Base-by-base conservation (phyloP, 2,888 invertebrate genomes). In the Agrochola circellaris region DNA sequence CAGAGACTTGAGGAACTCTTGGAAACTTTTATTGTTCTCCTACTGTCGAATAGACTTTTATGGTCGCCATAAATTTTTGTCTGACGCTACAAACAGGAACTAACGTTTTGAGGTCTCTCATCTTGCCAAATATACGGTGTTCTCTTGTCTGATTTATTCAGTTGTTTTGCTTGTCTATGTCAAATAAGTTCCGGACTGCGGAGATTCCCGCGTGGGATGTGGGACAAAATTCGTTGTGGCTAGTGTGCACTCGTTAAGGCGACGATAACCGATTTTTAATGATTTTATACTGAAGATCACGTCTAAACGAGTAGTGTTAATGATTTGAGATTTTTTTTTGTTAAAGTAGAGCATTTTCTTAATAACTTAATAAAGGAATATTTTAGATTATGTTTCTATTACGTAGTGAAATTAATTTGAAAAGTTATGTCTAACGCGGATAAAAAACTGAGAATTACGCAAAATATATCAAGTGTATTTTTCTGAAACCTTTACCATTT, bases 1-100 rank as follows among this genome's bases (percentile, higher is more conserved):
- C 84, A 82, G 51, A 48, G 42, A 62, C 62, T 84, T 73, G 34
- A 17, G 9, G 1, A 70, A 73, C n/a, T 83, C 78, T 84, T 56
- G 38, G 23, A 34, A 65, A 74, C 23, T 67, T 67, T 76, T 77
- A 62, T 81, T 70, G 62, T 70, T 17, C 56, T 64, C 67, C 62
- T 78, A 62, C 11, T 34, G 20, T 5, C 13, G 17, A 30, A 20
- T 15, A 45, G 51, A 81, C 51, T 15, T 69, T 85, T 73, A 85
- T 85, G 74, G 74, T 6, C 7, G 1, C 34, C 45, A 54, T 85
- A 81, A 66, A 85, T 82, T 51, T 26, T 1, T 0, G 0, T 11
- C 23, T 15, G 48, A 54, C 34, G 17, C 17, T 58, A 5, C 0
- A 15, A 73, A 54, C 81, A 65, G 74, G 81, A 85, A 85, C 34